A percentile compares a stretch with the other conserved stretches of the same genome.
Conservation (phyloP, 2,888 invertebrate species). For the Colletes collaris region DNA sequence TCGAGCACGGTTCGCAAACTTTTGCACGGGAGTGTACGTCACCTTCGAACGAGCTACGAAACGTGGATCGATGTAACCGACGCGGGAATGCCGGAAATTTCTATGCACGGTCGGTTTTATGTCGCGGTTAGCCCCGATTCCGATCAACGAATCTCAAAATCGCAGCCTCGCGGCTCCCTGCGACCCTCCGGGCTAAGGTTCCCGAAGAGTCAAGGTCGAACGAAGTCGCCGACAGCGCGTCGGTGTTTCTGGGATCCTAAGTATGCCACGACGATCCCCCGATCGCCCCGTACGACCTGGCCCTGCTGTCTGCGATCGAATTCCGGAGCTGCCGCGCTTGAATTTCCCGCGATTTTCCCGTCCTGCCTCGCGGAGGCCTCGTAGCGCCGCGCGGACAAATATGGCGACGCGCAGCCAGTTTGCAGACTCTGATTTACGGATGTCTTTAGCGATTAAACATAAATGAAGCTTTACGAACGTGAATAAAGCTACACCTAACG, state of each 20-base stretch:
- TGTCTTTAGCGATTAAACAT: no score
- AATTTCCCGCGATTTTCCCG: slow-evolving; percentile 60
- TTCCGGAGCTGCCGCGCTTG: slow-evolving; percentile 47
- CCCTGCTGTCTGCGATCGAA: slow-evolving; percentile 54
- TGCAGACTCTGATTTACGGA: no score
- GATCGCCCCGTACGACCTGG: slow-evolving; percentile 33
- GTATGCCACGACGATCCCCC: slow-evolving; percentile 47
- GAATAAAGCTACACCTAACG: no score
- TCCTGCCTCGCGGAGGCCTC: slow-evolving; percentile 19
- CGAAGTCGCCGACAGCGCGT: slow-evolving; percentile 39
- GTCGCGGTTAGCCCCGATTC: slow-evolving; percentile 10
- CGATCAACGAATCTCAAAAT: slow-evolving; percentile 47
- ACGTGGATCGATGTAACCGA: background rate
- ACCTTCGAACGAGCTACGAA: background rate
- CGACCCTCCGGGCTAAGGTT: slow-evolving; percentile 32
- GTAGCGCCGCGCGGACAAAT: slow-evolving; percentile 5
- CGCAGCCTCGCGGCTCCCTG: slow-evolving; percentile 20
- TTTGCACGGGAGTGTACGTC: no score
- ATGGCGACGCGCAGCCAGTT: background rate
- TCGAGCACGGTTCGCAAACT: no score
- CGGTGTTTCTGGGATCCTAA: slow-evolving; percentile 54
- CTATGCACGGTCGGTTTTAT: slow-evolving; percentile 12
- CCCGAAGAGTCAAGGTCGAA: slow-evolving; percentile 59
- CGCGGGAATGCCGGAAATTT: slow-evolving; percentile 3
- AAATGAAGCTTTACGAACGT: no score